Percentiles rank a stretch among this genome's conserved stretches.
These are phyloP conservation scores for Rosalia funebris DNA, from an alignment of 2,888 invertebrate genomes.

Conservation along the genomic window DNA sequence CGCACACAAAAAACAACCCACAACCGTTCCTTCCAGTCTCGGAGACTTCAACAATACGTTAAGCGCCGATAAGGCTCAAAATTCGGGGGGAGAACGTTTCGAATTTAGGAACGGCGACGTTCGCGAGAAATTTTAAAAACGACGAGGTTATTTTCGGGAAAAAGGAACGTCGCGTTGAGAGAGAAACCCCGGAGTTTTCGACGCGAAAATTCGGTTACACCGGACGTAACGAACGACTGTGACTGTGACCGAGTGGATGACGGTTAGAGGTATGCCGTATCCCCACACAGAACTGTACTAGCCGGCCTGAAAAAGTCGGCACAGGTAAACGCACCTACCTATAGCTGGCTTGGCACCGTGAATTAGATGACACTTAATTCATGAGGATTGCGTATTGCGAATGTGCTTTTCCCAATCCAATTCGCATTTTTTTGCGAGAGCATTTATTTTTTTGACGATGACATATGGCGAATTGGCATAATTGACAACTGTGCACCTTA, in stretches of 20 bases:
- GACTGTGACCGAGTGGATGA: conserved; percentile 33
- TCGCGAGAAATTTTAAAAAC: background rate
- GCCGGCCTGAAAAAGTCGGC: conserved; percentile 58
- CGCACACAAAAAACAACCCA: background rate
- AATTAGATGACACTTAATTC: conserved; percentile 25
- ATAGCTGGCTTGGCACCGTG: conserved; percentile 13
- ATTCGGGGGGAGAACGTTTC: too few relatives aligned
- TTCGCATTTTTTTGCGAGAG: background rate
- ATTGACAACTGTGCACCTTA: too few relatives aligned
- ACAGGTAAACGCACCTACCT: conserved; percentile 60
- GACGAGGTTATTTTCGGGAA: background rate
- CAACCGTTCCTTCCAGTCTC: background rate
- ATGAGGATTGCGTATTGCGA: background rate
- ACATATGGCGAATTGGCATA: background rate
- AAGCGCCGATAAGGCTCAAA: conserved; percentile 10
- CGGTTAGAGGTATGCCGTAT: conserved; percentile 49
- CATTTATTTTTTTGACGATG: background rate
- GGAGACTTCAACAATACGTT: conserved; percentile 25
- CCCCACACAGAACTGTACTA: conserved; percentile 56
- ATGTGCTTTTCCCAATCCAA: background rate
- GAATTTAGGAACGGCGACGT: background rate
- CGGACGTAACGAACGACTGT: conserved; percentile 25
- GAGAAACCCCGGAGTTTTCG: conserved; percentile 16
- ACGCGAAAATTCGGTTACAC: conserved; percentile 29
- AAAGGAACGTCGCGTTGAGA: conserved; percentile 1